These are phyloP conservation scores for Leistus spinibarbis DNA, from an alignment of 2,888 invertebrate genomes.

Conservation along the genomic window DNA sequence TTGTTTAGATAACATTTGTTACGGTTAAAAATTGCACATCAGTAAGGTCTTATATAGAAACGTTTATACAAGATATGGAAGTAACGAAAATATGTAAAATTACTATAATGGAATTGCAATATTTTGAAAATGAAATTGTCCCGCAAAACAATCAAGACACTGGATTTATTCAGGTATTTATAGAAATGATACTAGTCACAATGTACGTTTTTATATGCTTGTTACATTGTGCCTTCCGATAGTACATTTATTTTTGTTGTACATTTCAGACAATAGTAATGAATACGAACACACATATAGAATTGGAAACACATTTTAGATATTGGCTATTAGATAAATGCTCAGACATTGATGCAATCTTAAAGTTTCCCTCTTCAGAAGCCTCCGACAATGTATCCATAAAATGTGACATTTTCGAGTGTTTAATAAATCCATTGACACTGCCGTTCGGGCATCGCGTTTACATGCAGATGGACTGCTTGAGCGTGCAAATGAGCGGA, in stretches of 20 bases:
- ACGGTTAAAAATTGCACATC: slow-evolving; percentile 17
- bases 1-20: slow-evolving; percentile 29
- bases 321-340: slow-evolving; percentile 28
- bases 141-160: not conserved
- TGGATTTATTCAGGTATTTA: slow-evolving; percentile 27
- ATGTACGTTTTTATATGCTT: not conserved
- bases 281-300: slow-evolving; percentile 8
- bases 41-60: slow-evolving; percentile 19
- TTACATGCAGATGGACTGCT: slow-evolving; percentile 21
- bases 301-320: slow-evolving; percentile 26
- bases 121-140: slow-evolving; percentile 17
- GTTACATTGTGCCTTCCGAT: no score
- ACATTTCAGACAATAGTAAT: slow-evolving; percentile 20
- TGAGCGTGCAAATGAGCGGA: slow-evolving; percentile 28
- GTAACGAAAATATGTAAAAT: slow-evolving; percentile 26
- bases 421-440: slow-evolving; percentile 25
- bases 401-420: slow-evolving; percentile 28
- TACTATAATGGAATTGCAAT: slow-evolving; percentile 19
- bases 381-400: not conserved
- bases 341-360: slow-evolving; percentile 14
- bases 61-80: slow-evolving; percentile 32
- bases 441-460: slow-evolving; percentile 29
- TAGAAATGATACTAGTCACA: no score
- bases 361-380: slow-evolving; percentile 21
- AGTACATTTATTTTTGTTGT: no score